Base-by-base conservation (phyloP, 2,888 invertebrate species). In the Nowickia ferox region DNA sequence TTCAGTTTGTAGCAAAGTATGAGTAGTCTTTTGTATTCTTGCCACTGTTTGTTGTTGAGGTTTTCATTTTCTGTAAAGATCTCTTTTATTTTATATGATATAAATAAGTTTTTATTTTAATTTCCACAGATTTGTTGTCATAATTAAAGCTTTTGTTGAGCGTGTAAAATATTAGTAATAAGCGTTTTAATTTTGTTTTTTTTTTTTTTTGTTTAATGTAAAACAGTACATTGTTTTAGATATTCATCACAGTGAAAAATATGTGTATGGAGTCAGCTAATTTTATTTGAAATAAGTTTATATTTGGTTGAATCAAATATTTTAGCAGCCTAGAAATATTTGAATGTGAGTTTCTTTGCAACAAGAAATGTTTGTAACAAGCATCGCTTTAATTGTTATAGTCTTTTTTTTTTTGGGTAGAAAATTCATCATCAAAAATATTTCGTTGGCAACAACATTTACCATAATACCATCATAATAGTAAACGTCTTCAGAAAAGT, bases 81-180 rank as follows among this genome's bases (percentile, higher is more conserved):
- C 40, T 75, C 63, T 51, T 81, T 74, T 76, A 63, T 82, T 81
- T 66, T 9, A 63, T 69, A 53, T 63, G 30, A 9, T 13, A 55
- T 38, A 42, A 9, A 59, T 66, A 71, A 55, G 30, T 30, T 30
- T 82, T 69, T 78, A 71, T 75, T 59, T 78, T 63, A 1, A 69
- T 79, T 74, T 78, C 46, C 46, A 61, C 48, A 72, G 59, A 84
- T 84, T 74, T 66, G 48, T 61, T 78, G 68, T 75, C 71, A 79
- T 82, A 85, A 79, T 78, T 75, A 82, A 69, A 68, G 72, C 84
- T 81, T 81, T 81, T 84, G 84, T 86, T 72, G 40, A 86, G 68
- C 72, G 84, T 74, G 77, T 84, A 84, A 84, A 86, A 84, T 84
- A 86, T 84, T 86, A 84, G 77, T 79, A 85, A 85, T 85, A 85